Evolutionary conservation across 2,797 vertebrate genomes (phyloP).

Genomic region (Gephyroberyx darwinii): DNA sequence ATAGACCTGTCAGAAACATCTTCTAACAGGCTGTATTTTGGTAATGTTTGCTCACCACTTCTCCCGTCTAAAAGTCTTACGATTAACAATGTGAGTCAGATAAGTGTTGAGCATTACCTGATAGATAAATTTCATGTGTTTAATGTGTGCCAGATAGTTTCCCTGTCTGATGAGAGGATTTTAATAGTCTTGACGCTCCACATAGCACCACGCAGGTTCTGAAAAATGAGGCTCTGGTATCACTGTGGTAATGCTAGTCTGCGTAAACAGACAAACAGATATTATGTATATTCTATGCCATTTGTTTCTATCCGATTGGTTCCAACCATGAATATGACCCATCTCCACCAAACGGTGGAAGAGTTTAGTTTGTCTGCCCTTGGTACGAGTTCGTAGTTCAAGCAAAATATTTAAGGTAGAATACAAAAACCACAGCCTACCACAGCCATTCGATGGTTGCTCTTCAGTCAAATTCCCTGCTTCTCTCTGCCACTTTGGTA

Average conservation of each 20-base stretch:
- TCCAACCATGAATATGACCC: constrained; percentile 7
- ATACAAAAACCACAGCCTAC: constrained; percentile 26
- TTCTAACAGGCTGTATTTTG: not conserved
- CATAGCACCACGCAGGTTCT: constrained; percentile 6
- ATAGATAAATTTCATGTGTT: not conserved
- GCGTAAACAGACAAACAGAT: constrained; percentile 8
- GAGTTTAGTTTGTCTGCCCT: constrained; percentile 26
- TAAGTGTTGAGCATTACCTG: not conserved
- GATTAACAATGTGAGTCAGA: too few relatives aligned
- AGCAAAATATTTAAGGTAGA: constrained; percentile 18
- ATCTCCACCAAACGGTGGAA: not conserved
- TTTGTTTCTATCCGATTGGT: constrained; percentile 16
- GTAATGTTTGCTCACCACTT: too few relatives aligned
- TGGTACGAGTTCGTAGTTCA: constrained; percentile 16
- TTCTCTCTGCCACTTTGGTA: constrained; percentile 70
- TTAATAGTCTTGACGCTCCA: not conserved
- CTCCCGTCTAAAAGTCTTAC: too few relatives aligned
- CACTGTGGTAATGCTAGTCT: constrained; percentile 9
- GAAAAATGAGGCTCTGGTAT: constrained; percentile 41
- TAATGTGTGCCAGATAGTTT: not conserved
- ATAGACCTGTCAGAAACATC: not conserved
- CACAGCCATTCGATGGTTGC: constrained; percentile 27
- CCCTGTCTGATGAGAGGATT: too few relatives aligned
- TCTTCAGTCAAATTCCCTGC: constrained; percentile 46
- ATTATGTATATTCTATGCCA: not conserved